phyloP scores from a whole-genome alignment of 1,140 invertebrate species.

The Neelides sp. region DNA sequence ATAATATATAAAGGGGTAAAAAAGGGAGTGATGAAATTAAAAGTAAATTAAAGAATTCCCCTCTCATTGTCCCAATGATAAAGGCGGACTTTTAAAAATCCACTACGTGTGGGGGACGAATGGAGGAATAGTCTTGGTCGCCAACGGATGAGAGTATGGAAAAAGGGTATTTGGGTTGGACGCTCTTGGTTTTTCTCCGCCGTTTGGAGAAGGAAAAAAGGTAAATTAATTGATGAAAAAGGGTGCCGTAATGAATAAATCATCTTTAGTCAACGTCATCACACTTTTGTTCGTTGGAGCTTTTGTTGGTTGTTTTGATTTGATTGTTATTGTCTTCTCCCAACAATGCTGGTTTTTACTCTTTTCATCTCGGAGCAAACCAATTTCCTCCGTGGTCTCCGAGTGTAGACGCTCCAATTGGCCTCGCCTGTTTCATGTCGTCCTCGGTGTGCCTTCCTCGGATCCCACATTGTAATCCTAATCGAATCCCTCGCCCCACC shows the following conservation, averaged over 20 bases:
- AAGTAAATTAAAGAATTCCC: conserved; percentile 24
- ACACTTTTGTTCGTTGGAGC: conserved; percentile 22
- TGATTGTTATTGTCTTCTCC: conserved; percentile 26
- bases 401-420: no score
- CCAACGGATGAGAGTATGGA: neutral
- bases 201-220: conserved; percentile 15
- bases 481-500: no score
- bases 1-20: conserved; percentile 1
- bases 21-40: conserved; percentile 22
- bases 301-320: conserved; percentile 28
- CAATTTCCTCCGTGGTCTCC: conserved; percentile 25
- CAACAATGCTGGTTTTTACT: conserved; percentile 22
- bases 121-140: no score
- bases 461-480: no score
- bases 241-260: conserved; percentile 28
- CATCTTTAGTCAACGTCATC: conserved; percentile 27
- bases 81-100: no score
- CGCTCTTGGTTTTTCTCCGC: conserved; percentile 1
- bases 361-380: conserved; percentile 17
- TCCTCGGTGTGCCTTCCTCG: no score
- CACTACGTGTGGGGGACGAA: no score
- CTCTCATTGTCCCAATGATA: neutral
- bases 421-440: no score
- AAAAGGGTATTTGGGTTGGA: neutral
- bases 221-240: conserved; percentile 30